A percentile compares a stretch with the other conserved stretches of the same genome.
Conservation (phyloP, 2,797 vertebrate genomes). For the Pelodytes ibericus region DNA sequence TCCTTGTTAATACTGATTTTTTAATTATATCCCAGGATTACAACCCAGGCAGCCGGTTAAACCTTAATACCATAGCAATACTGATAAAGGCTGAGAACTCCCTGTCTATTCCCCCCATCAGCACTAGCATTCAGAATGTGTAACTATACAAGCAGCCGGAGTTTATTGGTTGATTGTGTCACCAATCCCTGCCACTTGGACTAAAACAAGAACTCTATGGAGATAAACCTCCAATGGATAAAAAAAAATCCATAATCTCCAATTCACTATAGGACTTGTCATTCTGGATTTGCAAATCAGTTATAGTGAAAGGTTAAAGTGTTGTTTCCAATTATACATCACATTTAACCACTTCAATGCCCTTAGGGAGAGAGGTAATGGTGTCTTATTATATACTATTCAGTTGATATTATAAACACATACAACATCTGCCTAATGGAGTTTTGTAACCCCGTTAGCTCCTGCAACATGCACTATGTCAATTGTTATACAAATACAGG, state of each 20-base stretch:
- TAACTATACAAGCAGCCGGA: constrained; percentile 30
- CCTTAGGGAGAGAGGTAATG: no score
- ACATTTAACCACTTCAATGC: no score
- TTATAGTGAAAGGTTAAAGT: constrained; percentile 40
- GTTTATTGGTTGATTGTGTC: constrained; percentile 48
- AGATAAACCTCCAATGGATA: constrained; percentile 38
- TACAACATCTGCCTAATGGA: no score
- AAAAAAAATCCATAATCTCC: constrained; percentile 42
- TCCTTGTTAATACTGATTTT: constrained; percentile 81
- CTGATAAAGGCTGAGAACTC: constrained; percentile 52
- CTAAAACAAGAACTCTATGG: constrained; percentile 41
- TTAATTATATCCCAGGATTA: constrained; percentile 91
- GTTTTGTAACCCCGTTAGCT: no score
- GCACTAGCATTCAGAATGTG: constrained; percentile 36
- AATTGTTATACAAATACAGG: no score
- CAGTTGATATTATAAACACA: no score
- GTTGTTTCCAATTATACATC: constrained; percentile 14
- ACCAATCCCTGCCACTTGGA: constrained; percentile 42
- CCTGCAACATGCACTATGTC: no score
- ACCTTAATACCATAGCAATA: constrained; percentile 63
- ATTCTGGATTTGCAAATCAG: constrained; percentile 35
- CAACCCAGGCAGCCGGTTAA: constrained; percentile 80
- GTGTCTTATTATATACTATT: no score
- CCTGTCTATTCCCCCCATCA: constrained; percentile 5
- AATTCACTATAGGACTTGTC: constrained; percentile 23